These are phyloP conservation scores for Polydrusus cervinus DNA, from an alignment of 2,888 invertebrate species.

Conservation along the genomic window DNA sequence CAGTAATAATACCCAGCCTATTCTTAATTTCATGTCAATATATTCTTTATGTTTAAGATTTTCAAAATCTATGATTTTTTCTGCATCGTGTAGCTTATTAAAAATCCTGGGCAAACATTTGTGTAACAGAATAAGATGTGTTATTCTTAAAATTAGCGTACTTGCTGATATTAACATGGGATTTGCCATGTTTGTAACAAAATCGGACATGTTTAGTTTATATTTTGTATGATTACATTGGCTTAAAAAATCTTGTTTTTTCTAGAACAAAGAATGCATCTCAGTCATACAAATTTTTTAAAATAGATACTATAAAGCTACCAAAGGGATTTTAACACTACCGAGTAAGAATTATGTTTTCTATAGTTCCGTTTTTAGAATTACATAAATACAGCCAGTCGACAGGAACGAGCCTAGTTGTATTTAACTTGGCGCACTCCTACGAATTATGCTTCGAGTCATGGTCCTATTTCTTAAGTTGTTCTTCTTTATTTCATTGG, in stretches of 20 bases:
- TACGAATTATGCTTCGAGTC: too few species aligned
- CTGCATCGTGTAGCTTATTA: slow-evolving; percentile 1
- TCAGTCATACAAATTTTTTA: too few species aligned
- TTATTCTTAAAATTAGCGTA: slow-evolving; percentile 13
- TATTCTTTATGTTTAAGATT: slow-evolving; percentile 12
- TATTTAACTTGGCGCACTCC: too few species aligned
- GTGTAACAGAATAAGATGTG: slow-evolving; percentile 7
- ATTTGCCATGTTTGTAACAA: slow-evolving; percentile 18
- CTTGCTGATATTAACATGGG: slow-evolving; percentile 17
- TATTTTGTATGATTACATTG: neutral
- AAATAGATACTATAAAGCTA: too few species aligned
- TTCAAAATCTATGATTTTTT: slow-evolving; percentile 8
- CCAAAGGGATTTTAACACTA: too few species aligned
- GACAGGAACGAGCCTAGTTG: too few species aligned
- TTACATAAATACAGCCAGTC: too few species aligned
- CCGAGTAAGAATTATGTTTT: too few species aligned
- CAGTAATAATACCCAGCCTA: neutral
- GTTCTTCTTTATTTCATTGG: too few species aligned
- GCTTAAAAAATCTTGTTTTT: neutral
- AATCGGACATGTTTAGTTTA: neutral
- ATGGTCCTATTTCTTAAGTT: too few species aligned
- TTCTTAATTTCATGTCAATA: slow-evolving; percentile 14
- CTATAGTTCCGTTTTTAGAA: too few species aligned
- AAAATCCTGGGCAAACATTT: slow-evolving; percentile 13
- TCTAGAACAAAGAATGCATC: slow-evolving; percentile 4